Evolutionary conservation across 2,113 vertebrate genomes (phyloP).

Genomic region (Sylvietta virens): DNA sequence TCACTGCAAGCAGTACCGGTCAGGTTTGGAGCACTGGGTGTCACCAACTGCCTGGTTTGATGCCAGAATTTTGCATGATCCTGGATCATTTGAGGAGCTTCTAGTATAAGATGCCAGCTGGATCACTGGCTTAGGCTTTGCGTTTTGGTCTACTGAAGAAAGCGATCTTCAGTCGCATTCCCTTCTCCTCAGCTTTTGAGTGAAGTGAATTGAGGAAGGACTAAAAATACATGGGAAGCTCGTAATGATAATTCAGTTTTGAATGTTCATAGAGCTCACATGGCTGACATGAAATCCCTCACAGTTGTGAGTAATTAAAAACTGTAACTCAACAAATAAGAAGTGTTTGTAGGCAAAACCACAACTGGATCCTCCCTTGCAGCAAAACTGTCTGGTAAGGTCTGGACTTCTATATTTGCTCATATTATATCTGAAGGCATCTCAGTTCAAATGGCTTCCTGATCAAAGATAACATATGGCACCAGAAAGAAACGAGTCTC

Average conservation of each 20-base stretch:
- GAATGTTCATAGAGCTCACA: background rate
- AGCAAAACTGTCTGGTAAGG: background rate
- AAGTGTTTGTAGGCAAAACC: background rate
- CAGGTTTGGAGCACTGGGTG: rapidly evolving
- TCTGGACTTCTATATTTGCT: background rate
- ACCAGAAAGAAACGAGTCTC: background rate
- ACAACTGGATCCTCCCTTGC: background rate
- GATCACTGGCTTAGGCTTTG: background rate
- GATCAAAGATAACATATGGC: background rate
- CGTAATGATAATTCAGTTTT: background rate
- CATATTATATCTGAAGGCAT: background rate
- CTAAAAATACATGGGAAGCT: background rate
- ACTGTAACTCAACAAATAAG: background rate
- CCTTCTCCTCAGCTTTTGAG: background rate
- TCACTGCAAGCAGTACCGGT: background rate
- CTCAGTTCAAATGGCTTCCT: background rate
- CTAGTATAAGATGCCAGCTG: background rate
- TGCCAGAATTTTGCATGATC: background rate
- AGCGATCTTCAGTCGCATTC: background rate
- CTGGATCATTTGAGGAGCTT: background rate
- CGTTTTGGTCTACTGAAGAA: background rate
- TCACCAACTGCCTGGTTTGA: background rate
- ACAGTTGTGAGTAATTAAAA: background rate
- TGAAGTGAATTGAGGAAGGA: background rate
- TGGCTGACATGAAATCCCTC: background rate